phyloP scores from a whole-genome alignment of 2,888 invertebrate genomes.

The Acanthosoma haemorrhoidale region DNA sequence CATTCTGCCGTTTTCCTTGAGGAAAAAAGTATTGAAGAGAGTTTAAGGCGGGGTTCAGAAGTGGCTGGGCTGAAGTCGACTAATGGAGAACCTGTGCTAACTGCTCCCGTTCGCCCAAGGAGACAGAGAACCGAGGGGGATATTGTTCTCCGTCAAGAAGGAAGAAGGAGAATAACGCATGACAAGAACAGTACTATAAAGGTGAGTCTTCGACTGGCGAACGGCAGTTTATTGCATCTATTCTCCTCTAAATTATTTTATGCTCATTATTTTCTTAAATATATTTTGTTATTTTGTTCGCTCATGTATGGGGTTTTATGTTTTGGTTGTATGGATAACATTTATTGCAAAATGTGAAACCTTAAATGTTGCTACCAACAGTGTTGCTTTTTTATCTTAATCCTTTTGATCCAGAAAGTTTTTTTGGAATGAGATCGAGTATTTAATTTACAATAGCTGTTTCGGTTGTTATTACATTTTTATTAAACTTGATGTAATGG shows the following conservation, averaged over 20 bases:
- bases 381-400: background rate
- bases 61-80: constrained; percentile 39
- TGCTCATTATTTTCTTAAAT: constrained; percentile 4
- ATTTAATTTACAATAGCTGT: background rate
- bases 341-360: constrained; percentile 20
- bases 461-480: background rate
- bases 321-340: constrained; percentile 23
- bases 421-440: background rate
- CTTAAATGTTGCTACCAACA: background rate
- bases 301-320: constrained; percentile 21
- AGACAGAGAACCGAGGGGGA: constrained; percentile 86
- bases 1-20: constrained; percentile 64
- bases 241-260: constrained; percentile 14
- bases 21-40: constrained; percentile 51
- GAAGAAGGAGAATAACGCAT: constrained; percentile 16
- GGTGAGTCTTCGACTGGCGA: constrained; percentile 17
- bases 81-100: constrained; percentile 58
- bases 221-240: constrained; percentile 24
- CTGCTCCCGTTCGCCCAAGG: constrained; percentile 61
- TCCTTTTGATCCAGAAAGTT: background rate
- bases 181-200: constrained; percentile 13
- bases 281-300: constrained; percentile 8
- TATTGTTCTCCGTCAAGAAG: constrained; percentile 57
- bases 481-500: background rate
- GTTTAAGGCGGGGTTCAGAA: constrained; percentile 43